phyloP scores from a whole-genome alignment of 2,113 vertebrate genomes.

The Phoenicopterus ruber region DNA sequence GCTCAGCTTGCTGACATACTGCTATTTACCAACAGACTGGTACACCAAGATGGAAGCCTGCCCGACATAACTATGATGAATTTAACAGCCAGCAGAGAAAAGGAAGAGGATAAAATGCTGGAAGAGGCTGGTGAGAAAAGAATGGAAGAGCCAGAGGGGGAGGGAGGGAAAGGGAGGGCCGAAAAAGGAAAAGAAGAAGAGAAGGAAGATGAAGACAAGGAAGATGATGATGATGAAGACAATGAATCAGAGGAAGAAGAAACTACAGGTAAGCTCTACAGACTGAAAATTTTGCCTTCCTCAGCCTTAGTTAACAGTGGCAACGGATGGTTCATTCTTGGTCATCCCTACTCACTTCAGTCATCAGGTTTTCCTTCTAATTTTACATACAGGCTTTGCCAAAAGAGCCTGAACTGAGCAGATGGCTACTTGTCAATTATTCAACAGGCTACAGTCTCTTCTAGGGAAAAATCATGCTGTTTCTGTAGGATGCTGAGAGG shows the following conservation, averaged over 20 bases:
- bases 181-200: constrained; percentile 65
- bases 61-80: constrained; percentile 93
- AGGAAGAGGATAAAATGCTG: constrained; percentile 66
- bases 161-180: constrained; percentile 47
- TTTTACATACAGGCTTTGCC: neutral
- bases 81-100: constrained; percentile 73
- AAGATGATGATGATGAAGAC: constrained; percentile 70
- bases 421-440: constrained; percentile 5
- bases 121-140: constrained; percentile 62
- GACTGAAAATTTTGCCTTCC: neutral
- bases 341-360: neutral
- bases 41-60: constrained; percentile 91
- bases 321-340: neutral
- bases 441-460: neutral
- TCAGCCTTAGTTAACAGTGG: neutral
- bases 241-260: constrained; percentile 83
- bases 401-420: neutral
- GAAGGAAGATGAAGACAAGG: constrained; percentile 64
- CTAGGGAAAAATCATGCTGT: neutral
- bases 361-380: neutral
- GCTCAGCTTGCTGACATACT: constrained; percentile 25
- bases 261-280: constrained; percentile 80
- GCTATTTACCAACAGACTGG: constrained; percentile 80
- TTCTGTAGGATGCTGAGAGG: neutral
- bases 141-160: constrained; percentile 67